These are phyloP conservation scores for Coluber constrictor DNA, from an alignment of 2,797 vertebrate species.

Conservation along the genomic window DNA sequence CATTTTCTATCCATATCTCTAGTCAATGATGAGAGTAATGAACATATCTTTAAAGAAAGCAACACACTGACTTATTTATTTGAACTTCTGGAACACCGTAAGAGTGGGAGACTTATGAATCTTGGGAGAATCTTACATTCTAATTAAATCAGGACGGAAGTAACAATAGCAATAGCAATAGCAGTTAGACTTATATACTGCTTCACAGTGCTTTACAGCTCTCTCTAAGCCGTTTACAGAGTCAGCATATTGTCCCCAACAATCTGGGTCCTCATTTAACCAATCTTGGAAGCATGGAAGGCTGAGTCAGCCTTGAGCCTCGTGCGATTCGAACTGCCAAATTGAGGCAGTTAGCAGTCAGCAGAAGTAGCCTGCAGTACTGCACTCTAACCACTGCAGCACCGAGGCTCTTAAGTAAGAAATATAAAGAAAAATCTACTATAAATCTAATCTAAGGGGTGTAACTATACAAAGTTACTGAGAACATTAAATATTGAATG, in stretches of 20 bases:
- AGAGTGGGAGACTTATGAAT: neutral
- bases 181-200: no score
- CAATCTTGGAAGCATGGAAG: no score
- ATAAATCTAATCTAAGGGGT: neutral
- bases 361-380: no score
- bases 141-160: slow-evolving; percentile 14
- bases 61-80: neutral
- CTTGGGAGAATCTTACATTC: neutral
- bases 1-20: slow-evolving; percentile 11
- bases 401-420: neutral
- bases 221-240: no score
- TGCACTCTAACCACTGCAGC: no score
- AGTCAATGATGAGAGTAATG: neutral
- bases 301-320: no score
- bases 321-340: no score
- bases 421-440: neutral
- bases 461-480: neutral
- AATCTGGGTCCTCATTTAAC: no score
- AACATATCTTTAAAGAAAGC: slow-evolving; percentile 15
- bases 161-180: neutral
- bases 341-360: no score
- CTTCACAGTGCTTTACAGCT: no score
- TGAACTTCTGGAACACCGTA: neutral
- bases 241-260: no score
- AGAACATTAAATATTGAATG: neutral